phyloP scores from a whole-genome alignment of 2,888 invertebrate species.

The Eueremaeus valkanovi region DNA sequence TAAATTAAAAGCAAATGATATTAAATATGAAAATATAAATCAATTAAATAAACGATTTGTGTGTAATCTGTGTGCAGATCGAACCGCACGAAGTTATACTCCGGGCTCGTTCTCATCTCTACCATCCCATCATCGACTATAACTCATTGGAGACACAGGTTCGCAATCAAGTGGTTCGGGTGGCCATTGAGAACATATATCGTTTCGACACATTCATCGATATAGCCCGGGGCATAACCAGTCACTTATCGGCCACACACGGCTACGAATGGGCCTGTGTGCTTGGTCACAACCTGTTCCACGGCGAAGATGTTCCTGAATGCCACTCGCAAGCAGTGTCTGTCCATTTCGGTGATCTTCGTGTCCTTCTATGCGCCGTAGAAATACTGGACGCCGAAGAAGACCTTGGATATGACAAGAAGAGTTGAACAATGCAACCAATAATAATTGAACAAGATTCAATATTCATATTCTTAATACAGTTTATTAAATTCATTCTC shows the following conservation, averaged over 20 bases:
- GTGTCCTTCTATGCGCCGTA: conserved; percentile 16
- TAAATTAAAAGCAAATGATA: too few relatives aligned
- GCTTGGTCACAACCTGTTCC: conserved; percentile 20
- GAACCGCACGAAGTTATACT: conserved; percentile 24
- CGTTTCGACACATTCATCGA: conserved; percentile 28
- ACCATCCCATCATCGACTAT: conserved; percentile 26
- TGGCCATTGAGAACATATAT: conserved; percentile 29
- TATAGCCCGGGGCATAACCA: conserved; percentile 24
- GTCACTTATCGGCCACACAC: conserved; percentile 19
- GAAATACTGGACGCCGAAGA: neutral
- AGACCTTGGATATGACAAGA: neutral
- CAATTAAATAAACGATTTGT: too few relatives aligned
- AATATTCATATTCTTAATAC: too few relatives aligned
- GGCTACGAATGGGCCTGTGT: conserved; percentile 36
- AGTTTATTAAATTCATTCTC: too few relatives aligned
- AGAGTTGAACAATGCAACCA: too few relatives aligned
- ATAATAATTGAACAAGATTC: too few relatives aligned
- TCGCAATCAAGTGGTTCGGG: conserved; percentile 32
- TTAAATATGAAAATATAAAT: too few relatives aligned
- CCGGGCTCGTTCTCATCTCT: neutral
- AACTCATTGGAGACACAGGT: conserved; percentile 20
- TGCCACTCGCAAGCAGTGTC: conserved; percentile 27
- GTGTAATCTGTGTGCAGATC: neutral
- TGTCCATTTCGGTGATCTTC: conserved; percentile 26
- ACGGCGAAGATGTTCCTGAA: conserved; percentile 30